Evolutionary conservation across 2,113 vertebrate genomes (phyloP).

Genomic region (Sisor rabdophorus): DNA sequence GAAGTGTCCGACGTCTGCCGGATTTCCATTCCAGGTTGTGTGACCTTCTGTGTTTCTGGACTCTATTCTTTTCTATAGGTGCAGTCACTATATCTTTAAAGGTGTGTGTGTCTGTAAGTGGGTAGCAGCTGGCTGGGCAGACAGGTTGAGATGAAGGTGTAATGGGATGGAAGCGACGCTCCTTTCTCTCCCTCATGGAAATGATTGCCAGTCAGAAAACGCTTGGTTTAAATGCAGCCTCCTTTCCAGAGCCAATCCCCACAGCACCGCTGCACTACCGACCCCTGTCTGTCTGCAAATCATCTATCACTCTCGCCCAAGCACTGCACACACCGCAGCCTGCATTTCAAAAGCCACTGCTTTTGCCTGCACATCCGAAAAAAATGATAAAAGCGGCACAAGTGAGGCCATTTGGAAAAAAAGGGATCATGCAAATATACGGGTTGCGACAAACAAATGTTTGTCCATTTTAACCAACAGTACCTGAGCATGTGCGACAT

Average conservation of each 20-base stretch:
- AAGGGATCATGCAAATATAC: constrained; percentile 1
- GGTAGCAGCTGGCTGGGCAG: constrained; percentile 52
- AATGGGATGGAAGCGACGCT: constrained; percentile 54
- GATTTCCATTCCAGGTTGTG: background rate
- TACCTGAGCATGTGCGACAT: background rate
- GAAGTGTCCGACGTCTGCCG: background rate
- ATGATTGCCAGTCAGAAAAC: constrained; percentile 54
- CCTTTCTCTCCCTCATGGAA: constrained; percentile 46
- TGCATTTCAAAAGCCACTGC: constrained; percentile 15
- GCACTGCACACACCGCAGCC: constrained; percentile 19
- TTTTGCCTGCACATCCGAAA: constrained; percentile 11
- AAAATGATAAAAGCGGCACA: background rate
- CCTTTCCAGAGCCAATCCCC: constrained; percentile 45
- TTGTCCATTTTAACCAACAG: constrained; percentile 22
- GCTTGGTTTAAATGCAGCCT: constrained; percentile 47
- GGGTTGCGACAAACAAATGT: constrained; percentile 28
- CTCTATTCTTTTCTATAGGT: constrained; percentile 22
- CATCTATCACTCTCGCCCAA: constrained; percentile 19
- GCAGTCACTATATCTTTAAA: constrained; percentile 8
- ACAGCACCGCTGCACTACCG: constrained; percentile 27
- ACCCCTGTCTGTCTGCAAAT: constrained; percentile 41
- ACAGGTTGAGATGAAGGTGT: constrained; percentile 53
- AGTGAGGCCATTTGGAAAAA: background rate
- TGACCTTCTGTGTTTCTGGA: background rate
- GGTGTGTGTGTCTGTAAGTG: constrained; percentile 39